Base-by-base conservation (phyloP, 2,113 vertebrate genomes). In the Ardeotis arabs region DNA sequence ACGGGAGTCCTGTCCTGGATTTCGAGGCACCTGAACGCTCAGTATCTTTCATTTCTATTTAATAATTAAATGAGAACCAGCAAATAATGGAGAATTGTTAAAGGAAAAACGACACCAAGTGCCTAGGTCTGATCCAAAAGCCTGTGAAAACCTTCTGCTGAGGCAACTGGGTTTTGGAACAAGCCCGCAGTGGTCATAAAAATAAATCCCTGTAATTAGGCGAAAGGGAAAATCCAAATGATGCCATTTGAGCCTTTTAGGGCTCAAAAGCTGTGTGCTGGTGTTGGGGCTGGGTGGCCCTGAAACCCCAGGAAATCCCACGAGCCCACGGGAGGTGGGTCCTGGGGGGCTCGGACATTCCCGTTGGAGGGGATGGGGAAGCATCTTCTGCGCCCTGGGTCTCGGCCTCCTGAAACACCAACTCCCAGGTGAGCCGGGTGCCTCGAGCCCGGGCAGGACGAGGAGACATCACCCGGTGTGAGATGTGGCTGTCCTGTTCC, bases 131-230 rank as follows among this genome's bases (percentile, higher is more conserved):
- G 90, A 67, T 92, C 63, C 92, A 84, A 63, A 60, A 75, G 68
- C 28, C 89, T 6, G 12, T 12, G 80, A 76, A 93, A 94, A 70
- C 37, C 64, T 92, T 76, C 59, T 50, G 44, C 87, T 56, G 93
- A 94, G 93, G 60, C 0, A 3, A 35, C 47, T 12, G 89, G 52
- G 59, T 35, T 92, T 93, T 64, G 91, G 87, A 96, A 84, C 55
- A 2, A 73, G 72, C 64, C 89, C 31, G 0, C 1, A 33, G 68
- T 20, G 75, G 82, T 27, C n/a, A 87, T 86, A 93, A 95, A 92
- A 88, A 16, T 4, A 84, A 95, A 96, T 86, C 86, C 85, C 76
- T 29, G 47, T 33, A 87, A 95, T 77, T 74, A 75, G 68, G 89
- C 39, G 44, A 47, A 77, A 92, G 85, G 67, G 63, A 41, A 90